These are phyloP conservation scores for Brachionus plicatilis DNA, from an alignment of 1,140 invertebrate species.

Conservation along the genomic window DNA sequence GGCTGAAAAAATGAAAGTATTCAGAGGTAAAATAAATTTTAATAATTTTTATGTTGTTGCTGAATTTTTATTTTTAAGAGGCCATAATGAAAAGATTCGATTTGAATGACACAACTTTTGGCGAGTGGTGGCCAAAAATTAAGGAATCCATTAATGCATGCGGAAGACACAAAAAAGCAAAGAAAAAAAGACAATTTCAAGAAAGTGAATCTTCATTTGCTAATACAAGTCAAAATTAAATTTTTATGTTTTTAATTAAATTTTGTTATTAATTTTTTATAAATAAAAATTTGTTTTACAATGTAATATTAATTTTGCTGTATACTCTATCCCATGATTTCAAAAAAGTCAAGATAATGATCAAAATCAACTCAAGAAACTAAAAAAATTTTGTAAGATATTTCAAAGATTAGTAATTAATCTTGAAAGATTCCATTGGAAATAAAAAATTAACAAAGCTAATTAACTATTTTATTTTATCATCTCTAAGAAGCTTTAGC, in stretches of 20 bases:
- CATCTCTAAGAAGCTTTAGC: no score
- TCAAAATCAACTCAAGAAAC: no score
- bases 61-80: background rate
- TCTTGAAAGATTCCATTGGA: no score
- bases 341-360: no score
- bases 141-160: slow-evolving; percentile 8
- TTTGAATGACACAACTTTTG: slow-evolving; percentile 7
- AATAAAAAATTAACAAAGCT: no score
- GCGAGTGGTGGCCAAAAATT: slow-evolving; percentile 11
- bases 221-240: background rate
- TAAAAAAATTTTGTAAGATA: no score
- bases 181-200: background rate
- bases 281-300: background rate
- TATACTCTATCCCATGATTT: no score
- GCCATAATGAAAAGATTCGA: slow-evolving; percentile 24
- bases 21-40: background rate
- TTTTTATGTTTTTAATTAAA: background rate
- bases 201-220: background rate
- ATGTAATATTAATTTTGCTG: background rate
- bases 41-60: background rate
- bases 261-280: background rate
- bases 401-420: no score
- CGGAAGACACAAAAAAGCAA: slow-evolving; percentile 14
- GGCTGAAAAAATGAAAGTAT: slow-evolving; percentile 12
- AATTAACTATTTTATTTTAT: no score